Conservation (phyloP, 2,113 vertebrate species). For the Chaetops frenatus region DNA sequence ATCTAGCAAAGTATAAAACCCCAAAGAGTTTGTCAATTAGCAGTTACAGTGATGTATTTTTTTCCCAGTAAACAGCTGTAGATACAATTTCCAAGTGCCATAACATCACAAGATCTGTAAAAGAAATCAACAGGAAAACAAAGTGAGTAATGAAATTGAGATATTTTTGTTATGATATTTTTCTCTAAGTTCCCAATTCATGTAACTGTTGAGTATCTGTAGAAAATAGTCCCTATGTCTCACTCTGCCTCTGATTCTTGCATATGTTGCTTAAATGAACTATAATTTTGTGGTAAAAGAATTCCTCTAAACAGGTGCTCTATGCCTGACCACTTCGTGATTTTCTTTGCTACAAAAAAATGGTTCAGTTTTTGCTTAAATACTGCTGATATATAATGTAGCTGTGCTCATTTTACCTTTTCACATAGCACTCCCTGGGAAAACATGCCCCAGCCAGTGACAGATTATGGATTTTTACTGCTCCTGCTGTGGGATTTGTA, state of each 20-base stretch:
- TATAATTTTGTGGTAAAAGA: not conserved
- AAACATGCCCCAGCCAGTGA: accelerated
- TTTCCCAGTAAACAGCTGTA: not conserved
- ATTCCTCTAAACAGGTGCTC: not conserved
- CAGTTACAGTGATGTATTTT: not conserved
- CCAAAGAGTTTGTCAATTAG: not conserved
- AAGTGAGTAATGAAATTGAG: not conserved
- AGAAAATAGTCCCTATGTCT: not conserved
- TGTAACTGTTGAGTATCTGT: not conserved
- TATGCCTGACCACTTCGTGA: accelerated
- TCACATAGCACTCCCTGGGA: not conserved
- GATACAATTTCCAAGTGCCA: not conserved
- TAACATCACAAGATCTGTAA: not conserved
- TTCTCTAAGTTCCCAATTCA: not conserved
- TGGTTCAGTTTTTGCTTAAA: not conserved
- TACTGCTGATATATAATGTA: not conserved
- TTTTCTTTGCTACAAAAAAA: not conserved
- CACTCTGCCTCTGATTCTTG: not conserved
- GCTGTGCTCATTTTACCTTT: not conserved
- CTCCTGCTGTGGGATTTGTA: accelerated
- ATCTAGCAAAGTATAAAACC: not conserved
- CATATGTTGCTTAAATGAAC: not conserved
- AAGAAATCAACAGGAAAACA: not conserved
- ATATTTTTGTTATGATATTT: not conserved
- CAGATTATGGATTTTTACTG: not conserved